Percentiles rank a stretch among this genome's conserved stretches.
These are phyloP conservation scores for Trichogramma pretiosum DNA, from an alignment of 1,140 invertebrate genomes.

Conservation along the genomic window DNA sequence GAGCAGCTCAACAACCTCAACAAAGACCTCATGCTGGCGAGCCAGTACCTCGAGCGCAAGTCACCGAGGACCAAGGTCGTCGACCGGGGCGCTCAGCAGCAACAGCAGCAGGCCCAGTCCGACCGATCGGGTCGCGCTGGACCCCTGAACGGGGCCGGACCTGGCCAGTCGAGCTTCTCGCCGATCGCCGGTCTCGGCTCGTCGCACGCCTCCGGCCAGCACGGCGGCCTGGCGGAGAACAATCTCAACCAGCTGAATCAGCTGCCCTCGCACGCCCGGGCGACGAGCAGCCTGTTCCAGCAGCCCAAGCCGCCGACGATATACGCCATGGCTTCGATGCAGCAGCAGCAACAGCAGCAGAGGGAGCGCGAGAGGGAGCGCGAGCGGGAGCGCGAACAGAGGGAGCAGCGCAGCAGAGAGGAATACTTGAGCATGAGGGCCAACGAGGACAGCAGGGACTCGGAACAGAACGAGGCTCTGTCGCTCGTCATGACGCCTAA, in stretches of 20 bases:
- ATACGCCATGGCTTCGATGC: constrained; percentile 49
- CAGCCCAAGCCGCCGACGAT: constrained; percentile 63
- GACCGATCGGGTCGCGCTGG: constrained; percentile 41
- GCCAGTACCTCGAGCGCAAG: constrained; percentile 72
- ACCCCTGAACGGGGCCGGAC: constrained; percentile 43
- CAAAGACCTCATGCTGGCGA: constrained; percentile 69
- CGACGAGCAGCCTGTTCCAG: constrained; percentile 67
- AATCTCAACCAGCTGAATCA: constrained; percentile 55
- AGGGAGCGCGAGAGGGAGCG: constrained; percentile 50
- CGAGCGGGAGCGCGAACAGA: constrained; percentile 32
- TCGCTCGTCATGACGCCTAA: constrained; percentile 89
- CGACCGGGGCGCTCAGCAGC: constrained; percentile 51
- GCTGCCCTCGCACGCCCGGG: constrained; percentile 57
- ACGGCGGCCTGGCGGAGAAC: constrained; percentile 46
- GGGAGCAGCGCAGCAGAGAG: constrained; percentile 50
- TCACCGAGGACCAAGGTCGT: constrained; percentile 71
- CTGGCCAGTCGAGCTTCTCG: constrained; percentile 42
- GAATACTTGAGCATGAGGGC: constrained; percentile 52
- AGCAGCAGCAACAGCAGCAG: constrained; percentile 52
- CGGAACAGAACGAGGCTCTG: constrained; percentile 88
- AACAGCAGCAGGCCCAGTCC: constrained; percentile 39
- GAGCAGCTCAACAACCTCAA: constrained; percentile 76
- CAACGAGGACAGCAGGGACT: constrained; percentile 55
- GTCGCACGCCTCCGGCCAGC: constrained; percentile 32
- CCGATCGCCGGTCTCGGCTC: constrained; percentile 28